phyloP scores from a whole-genome alignment of 2,113 vertebrate genomes.

The Butastur rufipennis region DNA sequence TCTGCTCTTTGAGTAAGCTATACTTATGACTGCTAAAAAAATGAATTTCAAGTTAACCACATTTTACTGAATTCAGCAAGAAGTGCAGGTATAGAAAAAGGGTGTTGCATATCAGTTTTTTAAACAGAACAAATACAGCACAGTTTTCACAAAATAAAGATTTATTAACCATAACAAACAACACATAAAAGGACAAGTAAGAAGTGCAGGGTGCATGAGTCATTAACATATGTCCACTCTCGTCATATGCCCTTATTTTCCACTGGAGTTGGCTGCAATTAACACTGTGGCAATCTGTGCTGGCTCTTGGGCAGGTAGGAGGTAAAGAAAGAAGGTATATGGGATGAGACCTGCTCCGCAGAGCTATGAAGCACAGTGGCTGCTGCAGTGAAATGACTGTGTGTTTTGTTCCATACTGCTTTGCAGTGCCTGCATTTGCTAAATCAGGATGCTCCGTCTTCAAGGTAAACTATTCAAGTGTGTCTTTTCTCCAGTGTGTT shows the following conservation, averaged over 20 bases:
- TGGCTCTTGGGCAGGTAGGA: neutral
- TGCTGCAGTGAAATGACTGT: neutral
- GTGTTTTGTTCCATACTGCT: neutral
- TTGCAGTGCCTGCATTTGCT: neutral
- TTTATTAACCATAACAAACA: slow-evolving; percentile 30
- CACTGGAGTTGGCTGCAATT: neutral
- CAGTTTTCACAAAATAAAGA: slow-evolving; percentile 6
- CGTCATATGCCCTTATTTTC: neutral
- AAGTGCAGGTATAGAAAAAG: neutral
- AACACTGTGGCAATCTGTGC: slow-evolving; percentile 1
- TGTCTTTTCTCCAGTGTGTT: neutral
- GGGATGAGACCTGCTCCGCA: neutral
- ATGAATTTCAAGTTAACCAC: neutral
- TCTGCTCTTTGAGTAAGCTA: neutral
- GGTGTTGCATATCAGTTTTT: neutral
- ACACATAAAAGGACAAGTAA: slow-evolving; percentile 2
- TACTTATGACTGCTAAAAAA: neutral
- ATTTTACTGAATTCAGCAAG: neutral
- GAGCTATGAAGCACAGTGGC: neutral
- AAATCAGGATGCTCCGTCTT: neutral
- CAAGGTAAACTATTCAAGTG: neutral
- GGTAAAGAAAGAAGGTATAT: neutral
- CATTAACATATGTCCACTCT: slow-evolving; percentile 11
- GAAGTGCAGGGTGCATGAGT: neutral
- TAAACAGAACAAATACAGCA: neutral